These are phyloP conservation scores for Bos taurus DNA, from an alignment of 2,113 vertebrate genomes.

Conservation along the genomic window DNA sequence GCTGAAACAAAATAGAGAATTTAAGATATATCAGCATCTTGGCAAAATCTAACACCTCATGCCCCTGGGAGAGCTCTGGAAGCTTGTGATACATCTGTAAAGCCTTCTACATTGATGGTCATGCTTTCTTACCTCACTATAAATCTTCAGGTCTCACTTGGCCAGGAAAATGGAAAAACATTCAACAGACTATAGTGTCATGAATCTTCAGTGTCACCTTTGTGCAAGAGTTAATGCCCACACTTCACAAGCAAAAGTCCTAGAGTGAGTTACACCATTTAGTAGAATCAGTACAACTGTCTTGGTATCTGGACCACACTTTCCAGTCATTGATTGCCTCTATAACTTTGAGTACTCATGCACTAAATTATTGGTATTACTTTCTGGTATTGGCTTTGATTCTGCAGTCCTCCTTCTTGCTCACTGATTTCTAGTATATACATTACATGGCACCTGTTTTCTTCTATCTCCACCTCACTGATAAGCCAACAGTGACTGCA, in stretches of 20 bases:
- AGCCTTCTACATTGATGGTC: neutral
- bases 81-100: neutral
- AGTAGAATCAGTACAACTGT: neutral
- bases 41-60: neutral
- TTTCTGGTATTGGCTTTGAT: neutral
- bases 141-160: neutral
- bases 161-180: neutral
- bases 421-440: neutral
- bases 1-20: neutral
- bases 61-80: neutral
- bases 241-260: neutral
- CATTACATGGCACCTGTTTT: neutral
- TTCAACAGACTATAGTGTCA: neutral
- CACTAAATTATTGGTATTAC: neutral
- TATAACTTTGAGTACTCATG: neutral
- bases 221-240: neutral
- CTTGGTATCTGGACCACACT: neutral
- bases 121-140: neutral
- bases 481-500: neutral
- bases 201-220: neutral
- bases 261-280: neutral
- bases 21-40: neutral
- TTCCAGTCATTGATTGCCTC: neutral
- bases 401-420: neutral
- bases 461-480: neutral